Evolutionary conservation across 2,888 invertebrate species (phyloP).

Genomic region (Strigamia maritima): DNA sequence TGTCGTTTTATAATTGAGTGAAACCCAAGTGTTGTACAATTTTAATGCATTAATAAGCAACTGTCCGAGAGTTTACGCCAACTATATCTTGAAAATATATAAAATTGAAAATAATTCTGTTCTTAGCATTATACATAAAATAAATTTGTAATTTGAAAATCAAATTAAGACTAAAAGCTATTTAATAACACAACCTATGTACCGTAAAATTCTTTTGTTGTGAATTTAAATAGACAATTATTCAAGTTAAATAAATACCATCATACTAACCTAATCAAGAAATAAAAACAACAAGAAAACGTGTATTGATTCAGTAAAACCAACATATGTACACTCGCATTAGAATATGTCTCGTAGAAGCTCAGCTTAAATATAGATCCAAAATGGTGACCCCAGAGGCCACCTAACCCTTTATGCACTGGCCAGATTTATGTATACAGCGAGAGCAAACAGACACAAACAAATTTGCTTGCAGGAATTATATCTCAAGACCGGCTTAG

Average conservation of each 20-base stretch:
- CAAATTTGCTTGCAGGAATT: slow-evolving; percentile 21
- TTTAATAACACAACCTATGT: no score
- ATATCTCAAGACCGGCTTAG: slow-evolving; percentile 28
- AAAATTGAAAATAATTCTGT: no score
- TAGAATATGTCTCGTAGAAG: neutral
- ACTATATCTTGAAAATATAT: no score
- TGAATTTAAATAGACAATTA: neutral
- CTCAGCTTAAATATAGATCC: slow-evolving; percentile 28
- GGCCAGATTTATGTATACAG: slow-evolving; percentile 22
- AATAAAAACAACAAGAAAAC: neutral
- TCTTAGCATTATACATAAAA: no score
- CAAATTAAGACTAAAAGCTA: no score
- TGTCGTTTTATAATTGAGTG: no score
- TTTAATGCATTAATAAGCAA: no score
- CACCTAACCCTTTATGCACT: slow-evolving; percentile 30
- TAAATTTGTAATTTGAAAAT: no score
- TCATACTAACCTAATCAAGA: neutral
- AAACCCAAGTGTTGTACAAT: no score
- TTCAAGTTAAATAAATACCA: neutral
- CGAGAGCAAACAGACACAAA: slow-evolving; percentile 23
- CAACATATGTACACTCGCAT: neutral
- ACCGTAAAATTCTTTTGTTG: no score
- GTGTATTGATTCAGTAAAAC: neutral
- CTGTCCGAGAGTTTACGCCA: no score
- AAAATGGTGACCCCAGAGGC: slow-evolving; percentile 32